A percentile compares a stretch with the other conserved stretches of the same genome.
phyloP scores from a whole-genome alignment of 2,113 vertebrate species.

The Electrona antarctica region DNA sequence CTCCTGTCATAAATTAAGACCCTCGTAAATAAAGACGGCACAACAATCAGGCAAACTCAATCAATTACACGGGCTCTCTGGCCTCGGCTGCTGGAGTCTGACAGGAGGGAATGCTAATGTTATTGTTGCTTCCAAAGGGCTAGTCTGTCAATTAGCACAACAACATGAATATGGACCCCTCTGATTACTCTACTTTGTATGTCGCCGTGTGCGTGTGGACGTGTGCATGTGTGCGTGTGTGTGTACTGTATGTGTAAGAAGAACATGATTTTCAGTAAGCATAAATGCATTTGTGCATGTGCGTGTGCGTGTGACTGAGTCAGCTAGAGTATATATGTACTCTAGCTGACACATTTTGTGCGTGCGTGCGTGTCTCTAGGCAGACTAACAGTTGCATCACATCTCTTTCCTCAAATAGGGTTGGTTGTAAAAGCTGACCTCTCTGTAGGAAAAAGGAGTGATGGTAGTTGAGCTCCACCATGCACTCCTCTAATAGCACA shows the following conservation, averaged over 20 bases:
- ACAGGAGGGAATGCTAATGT: conserved; percentile 83
- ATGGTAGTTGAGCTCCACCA: too few relatives aligned
- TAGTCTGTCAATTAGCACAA: conserved; percentile 80
- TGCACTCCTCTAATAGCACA: too few relatives aligned
- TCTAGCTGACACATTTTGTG: conserved; percentile 21
- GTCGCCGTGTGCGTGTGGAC: not conserved
- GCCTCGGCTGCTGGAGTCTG: conserved; percentile 79
- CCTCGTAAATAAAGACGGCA: conserved; percentile 97
- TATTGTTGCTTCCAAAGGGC: conserved; percentile 85
- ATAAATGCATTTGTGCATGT: not conserved
- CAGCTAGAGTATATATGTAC: conserved; percentile 4
- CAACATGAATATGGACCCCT: conserved; percentile 72
- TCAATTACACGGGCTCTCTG: conserved; percentile 87
- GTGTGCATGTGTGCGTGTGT: conserved; percentile 18
- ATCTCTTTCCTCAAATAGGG: conserved; percentile 31
- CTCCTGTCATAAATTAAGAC: conserved; percentile 94
- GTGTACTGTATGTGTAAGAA: not conserved
- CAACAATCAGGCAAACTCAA: conserved; percentile 96
- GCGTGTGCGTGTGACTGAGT: not conserved
- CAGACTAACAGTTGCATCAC: conserved; percentile 20
- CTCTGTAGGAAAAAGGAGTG: too few relatives aligned
- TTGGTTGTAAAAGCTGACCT: not conserved
- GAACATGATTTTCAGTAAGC: too few relatives aligned
- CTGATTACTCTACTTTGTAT: conserved; percentile 53
- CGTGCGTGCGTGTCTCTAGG: not conserved